Evolutionary conservation across 2,888 invertebrate genomes (phyloP).

Genomic region (Cloeon dipterum): DNA sequence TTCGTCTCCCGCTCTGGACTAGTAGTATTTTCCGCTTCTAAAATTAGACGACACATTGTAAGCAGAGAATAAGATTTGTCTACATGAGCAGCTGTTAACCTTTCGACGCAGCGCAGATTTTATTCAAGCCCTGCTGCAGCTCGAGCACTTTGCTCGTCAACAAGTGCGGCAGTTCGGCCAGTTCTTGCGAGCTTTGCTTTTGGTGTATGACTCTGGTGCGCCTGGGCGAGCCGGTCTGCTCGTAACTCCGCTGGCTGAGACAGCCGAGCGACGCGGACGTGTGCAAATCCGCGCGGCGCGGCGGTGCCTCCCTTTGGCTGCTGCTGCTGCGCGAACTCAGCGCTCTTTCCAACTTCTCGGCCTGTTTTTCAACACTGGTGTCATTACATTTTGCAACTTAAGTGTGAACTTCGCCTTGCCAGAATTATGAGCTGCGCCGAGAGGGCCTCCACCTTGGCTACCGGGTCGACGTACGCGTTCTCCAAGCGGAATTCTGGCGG

Average conservation of each 20-base stretch:
- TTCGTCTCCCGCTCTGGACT: neutral
- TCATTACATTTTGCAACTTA: neutral
- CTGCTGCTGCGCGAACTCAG: conserved; percentile 10
- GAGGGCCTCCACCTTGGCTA: conserved; percentile 16
- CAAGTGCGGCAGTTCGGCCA: conserved; percentile 10
- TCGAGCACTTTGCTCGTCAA: conserved; percentile 18
- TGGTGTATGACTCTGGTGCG: conserved; percentile 2
- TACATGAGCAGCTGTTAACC: too few relatives aligned
- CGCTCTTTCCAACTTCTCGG: conserved; percentile 13
- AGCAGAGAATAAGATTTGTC: too few relatives aligned
- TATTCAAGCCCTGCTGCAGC: conserved; percentile 18
- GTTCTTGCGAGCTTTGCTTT: conserved; percentile 8
- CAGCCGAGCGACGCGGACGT: neutral
- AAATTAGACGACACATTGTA: too few relatives aligned
- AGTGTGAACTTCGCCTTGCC: conserved; percentile 13
- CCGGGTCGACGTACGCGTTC: conserved; percentile 12
- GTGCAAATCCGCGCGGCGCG: neutral
- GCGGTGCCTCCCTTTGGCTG: too few relatives aligned
- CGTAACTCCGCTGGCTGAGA: neutral
- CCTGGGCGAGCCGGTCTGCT: too few relatives aligned
- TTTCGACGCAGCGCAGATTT: conserved; percentile 13
- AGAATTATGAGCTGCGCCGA: conserved; percentile 17
- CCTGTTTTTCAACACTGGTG: conserved; percentile 12
- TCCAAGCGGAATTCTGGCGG: neutral
- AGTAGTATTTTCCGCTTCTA: too few relatives aligned